Percentiles rank a stretch among this genome's conserved stretches.
Conservation (phyloP, 1,140 invertebrate species). For the Phthorimaea operculella region DNA sequence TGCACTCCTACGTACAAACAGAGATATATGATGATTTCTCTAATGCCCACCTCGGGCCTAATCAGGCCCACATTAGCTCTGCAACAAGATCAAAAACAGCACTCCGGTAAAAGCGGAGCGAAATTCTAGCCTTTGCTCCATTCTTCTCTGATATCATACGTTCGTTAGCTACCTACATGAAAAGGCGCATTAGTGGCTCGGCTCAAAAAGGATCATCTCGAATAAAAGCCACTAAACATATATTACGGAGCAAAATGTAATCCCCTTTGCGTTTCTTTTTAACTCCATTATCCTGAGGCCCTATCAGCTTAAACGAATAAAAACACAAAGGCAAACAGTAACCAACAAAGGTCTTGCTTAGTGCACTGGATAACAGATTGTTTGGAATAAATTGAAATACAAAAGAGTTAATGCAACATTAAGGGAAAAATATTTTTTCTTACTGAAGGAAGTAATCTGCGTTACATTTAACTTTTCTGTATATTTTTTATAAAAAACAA, state of each 20-base stretch:
- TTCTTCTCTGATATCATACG: slow-evolving; percentile 1
- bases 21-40: too few species aligned
- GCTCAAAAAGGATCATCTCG: slow-evolving; percentile 2
- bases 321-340: neutral
- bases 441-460: too few species aligned
- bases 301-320: neutral
- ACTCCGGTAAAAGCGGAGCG: neutral
- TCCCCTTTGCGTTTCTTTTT: neutral
- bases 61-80: neutral
- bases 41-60: neutral
- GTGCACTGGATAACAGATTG: too few species aligned
- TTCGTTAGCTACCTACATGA: slow-evolving; percentile 4
- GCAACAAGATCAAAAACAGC: neutral
- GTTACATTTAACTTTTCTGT: too few species aligned
- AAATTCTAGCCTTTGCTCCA: neutral
- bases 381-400: too few species aligned
- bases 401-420: too few species aligned
- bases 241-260: neutral
- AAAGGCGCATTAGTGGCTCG: slow-evolving; percentile 1
- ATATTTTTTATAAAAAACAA: too few species aligned
- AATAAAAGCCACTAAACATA: slow-evolving; percentile 5
- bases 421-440: too few species aligned
- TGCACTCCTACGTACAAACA: too few species aligned
- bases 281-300: neutral
- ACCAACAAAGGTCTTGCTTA: neutral